Base-by-base conservation (phyloP, 2,113 vertebrate genomes). In the Orthochromis indermauri region DNA sequence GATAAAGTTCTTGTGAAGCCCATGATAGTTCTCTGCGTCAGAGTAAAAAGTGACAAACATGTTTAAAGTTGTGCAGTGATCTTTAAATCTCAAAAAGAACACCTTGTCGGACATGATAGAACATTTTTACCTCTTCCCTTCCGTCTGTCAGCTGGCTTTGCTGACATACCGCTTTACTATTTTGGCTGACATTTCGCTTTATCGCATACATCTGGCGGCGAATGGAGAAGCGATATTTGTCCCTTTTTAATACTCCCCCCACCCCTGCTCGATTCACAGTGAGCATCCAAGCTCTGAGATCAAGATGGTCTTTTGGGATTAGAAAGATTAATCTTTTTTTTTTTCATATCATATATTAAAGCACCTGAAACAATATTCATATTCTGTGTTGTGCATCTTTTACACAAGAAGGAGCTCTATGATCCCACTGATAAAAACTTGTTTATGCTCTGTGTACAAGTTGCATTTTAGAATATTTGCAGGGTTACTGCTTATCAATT, bases 1-100 rank as follows among this genome's bases (percentile, higher is more conserved):
- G 98, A 99, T 99, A 98, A 99, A 99, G 98, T 98, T 98, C 97
- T 97, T 98, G 97, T 97, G 98, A 98, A 98, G 98, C 97, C 96
- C 97, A 96, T 97, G 98, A 99, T 99, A 98, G 98, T 98, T 97
- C 96, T 97, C 90, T 21, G 90, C 97, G 98, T 98, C 97, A 97
- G 96, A 97, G 97, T 95, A 97, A 96, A 94, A 97, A 98, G 97
- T 98, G 98, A 99, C 98, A 98, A 97, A 97, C 98, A 97, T 95
- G 98, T 98, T 99, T 98, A 98, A 98, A 99, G 98, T 98, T 98
- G 97, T 95, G 97, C 97, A 98, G 97, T 99, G 98, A 99, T 99
- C 98, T 99, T 98, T 98, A 98, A 99, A 99, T 99, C 99, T 99
- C 98, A 98, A 99, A 99, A 98, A 98, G 98, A 99, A 99, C 99